Percentiles rank a stretch among this genome's conserved stretches.
These are phyloP conservation scores for Mirounga angustirostris DNA, from an alignment of 2,113 vertebrate species.

Conservation along the genomic window DNA sequence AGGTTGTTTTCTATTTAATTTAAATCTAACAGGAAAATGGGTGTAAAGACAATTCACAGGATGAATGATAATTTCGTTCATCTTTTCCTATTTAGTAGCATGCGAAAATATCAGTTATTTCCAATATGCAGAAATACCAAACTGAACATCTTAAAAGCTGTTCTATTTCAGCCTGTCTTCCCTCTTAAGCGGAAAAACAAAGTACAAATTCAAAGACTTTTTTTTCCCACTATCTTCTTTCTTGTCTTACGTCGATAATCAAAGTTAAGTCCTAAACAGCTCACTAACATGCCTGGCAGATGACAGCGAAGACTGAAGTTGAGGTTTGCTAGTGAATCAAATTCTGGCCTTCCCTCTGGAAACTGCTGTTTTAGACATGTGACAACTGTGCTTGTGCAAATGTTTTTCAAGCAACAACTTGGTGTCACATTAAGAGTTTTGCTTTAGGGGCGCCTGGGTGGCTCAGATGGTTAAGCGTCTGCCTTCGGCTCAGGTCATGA, in stretches of 20 bases:
- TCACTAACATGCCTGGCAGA: neutral
- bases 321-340: neutral
- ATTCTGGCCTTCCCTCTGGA: neutral
- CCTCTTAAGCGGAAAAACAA: neutral
- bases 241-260: neutral
- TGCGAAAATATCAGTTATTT: conserved; percentile 17
- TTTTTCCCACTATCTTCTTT: neutral
- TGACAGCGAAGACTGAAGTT: neutral
- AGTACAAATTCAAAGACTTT: neutral
- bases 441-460: too few relatives aligned
- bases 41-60: conserved; percentile 7
- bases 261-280: neutral
- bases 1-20: neutral
- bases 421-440: neutral
- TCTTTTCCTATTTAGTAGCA: neutral
- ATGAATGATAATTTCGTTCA: neutral
- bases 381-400: neutral
- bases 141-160: neutral
- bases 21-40: conserved; percentile 36
- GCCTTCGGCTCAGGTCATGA: too few relatives aligned
- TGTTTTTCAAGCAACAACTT: conserved; percentile 39
- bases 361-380: neutral
- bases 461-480: too few relatives aligned
- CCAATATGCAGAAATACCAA: neutral
- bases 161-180: neutral